Evolutionary conservation across 2,888 invertebrate genomes (phyloP).

Genomic region (Embidobia sp.): DNA sequence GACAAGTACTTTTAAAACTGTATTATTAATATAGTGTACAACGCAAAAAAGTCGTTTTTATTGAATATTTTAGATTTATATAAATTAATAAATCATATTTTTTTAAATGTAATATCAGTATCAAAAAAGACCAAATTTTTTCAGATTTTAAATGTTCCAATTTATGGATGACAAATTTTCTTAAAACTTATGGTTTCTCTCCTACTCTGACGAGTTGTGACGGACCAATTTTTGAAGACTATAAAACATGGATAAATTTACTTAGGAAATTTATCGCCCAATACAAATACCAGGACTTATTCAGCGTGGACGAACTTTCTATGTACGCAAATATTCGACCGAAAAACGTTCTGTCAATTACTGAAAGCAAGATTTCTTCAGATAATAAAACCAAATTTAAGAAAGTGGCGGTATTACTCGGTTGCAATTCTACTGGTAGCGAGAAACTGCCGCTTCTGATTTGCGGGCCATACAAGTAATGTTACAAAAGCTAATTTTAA

Average conservation of each 20-base stretch:
- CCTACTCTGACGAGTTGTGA: conserved; percentile 56
- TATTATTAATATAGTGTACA: too few relatives aligned
- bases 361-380: not conserved
- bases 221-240: conserved; percentile 71
- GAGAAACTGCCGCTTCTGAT: conserved; percentile 73
- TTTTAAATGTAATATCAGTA: too few relatives aligned
- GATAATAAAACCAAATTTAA: conserved; percentile 20
- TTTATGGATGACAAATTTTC: conserved; percentile 71
- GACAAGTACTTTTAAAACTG: too few relatives aligned
- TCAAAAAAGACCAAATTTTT: too few relatives aligned
- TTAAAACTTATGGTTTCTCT: conserved; percentile 71
- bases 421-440: conserved; percentile 73
- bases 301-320: conserved; percentile 70
- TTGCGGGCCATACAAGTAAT: conserved; percentile 67
- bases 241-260: conserved; percentile 71
- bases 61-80: too few relatives aligned
- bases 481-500: not conserved
- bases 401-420: conserved; percentile 67
- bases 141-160: conserved; percentile 71
- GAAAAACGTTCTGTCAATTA: conserved; percentile 10
- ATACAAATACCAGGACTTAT: conserved; percentile 72
- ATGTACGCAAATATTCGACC: conserved; percentile 71
- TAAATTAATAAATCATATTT: too few relatives aligned
- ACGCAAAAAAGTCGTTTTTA: too few relatives aligned
- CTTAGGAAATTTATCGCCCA: conserved; percentile 69